Conservation (phyloP, 1,140 invertebrate genomes). For the Maconellicoccus hirsutus region DNA sequence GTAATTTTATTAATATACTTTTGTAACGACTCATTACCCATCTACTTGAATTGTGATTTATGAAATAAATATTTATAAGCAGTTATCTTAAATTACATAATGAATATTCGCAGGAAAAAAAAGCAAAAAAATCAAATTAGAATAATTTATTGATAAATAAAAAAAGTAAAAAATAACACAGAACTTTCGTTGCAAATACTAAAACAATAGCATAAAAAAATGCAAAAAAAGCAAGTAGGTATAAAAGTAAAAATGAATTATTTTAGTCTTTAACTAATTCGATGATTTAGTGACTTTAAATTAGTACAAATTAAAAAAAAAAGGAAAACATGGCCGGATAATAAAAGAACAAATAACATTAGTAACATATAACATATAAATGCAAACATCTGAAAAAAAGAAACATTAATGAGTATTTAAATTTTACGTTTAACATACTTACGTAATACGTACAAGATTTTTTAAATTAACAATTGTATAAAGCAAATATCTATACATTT, state of each 20-base stretch:
- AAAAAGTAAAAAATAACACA: constrained; percentile 5
- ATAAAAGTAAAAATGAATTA: neutral
- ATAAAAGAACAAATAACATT: neutral
- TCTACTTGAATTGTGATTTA: constrained; percentile 2
- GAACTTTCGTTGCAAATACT: neutral
- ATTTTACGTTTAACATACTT: neutral
- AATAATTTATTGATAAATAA: neutral
- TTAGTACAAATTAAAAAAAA: too few species aligned
- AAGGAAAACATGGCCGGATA: neutral
- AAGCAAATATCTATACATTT: neutral
- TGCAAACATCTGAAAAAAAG: neutral
- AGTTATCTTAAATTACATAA: neutral
- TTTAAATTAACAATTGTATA: neutral
- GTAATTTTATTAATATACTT: neutral
- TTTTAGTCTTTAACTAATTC: neutral
- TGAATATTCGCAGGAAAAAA: too few species aligned
- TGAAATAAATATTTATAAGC: neutral
- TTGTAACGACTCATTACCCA: neutral
- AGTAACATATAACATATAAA: neutral
- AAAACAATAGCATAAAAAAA: neutral
- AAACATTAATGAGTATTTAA: neutral
- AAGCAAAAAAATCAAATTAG: too few species aligned
- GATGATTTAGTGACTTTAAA: neutral
- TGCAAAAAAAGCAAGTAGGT: neutral
- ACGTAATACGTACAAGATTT: too few species aligned